These are phyloP conservation scores for Osmerus eperlanus DNA, from an alignment of 2,113 vertebrate genomes.

Conservation along the genomic window DNA sequence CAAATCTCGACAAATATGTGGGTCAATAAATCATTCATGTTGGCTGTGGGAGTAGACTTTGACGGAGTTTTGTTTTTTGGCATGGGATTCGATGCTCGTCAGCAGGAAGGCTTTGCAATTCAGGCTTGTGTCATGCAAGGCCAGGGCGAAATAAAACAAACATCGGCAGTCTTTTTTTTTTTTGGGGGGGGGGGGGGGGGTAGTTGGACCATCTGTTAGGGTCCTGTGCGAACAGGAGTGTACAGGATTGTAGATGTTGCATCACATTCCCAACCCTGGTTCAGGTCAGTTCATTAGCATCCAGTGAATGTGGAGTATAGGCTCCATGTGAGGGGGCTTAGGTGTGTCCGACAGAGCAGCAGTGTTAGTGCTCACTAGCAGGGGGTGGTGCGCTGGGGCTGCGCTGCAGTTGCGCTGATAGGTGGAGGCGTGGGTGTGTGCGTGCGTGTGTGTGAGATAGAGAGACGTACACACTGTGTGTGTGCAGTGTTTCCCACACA, in stretches of 20 bases:
- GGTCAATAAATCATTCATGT: constrained; percentile 54
- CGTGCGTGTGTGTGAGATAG: too few relatives aligned
- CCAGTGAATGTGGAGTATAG: constrained; percentile 26
- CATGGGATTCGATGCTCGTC: background rate
- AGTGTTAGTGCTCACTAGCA: constrained; percentile 40
- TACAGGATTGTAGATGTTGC: constrained; percentile 8
- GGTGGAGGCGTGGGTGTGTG: constrained; percentile 20
- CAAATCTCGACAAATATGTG: constrained; percentile 19
- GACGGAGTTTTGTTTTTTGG: constrained; percentile 2
- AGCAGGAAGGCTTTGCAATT: background rate
- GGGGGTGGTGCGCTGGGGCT: constrained; percentile 35
- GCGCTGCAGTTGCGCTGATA: constrained; percentile 2
- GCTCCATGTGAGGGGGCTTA: constrained; percentile 39
- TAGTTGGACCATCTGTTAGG: constrained; percentile 2
- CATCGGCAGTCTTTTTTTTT: too few relatives aligned
- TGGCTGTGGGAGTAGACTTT: constrained; percentile 27
- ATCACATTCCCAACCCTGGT: background rate
- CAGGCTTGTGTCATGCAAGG: background rate
- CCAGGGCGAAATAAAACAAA: background rate
- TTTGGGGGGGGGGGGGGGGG: background rate
- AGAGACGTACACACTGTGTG: too few relatives aligned
- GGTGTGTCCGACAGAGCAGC: constrained; percentile 42
- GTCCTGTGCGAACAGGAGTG: constrained; percentile 11
- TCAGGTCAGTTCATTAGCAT: constrained; percentile 5
- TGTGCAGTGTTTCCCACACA: background rate